Percentiles rank a stretch among this genome's conserved stretches.
Evolutionary conservation across 2,888 invertebrate genomes (phyloP).

Genomic region (Conistra vaccinii): DNA sequence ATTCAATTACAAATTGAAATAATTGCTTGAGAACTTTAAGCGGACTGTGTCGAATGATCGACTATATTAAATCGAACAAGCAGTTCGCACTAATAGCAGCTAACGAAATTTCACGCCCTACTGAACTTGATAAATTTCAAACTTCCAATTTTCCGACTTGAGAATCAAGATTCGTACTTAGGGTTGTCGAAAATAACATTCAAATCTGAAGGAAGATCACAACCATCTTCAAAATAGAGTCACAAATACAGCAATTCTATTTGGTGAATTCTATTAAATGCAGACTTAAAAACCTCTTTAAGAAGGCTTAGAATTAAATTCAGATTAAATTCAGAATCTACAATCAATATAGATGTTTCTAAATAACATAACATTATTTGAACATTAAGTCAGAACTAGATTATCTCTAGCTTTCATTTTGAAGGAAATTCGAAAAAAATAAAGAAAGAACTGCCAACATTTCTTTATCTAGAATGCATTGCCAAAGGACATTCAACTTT

Average conservation of each 20-base stretch:
- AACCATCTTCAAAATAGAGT: not conserved
- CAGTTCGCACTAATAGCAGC: constrained; percentile 62
- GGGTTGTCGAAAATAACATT: constrained; percentile 45
- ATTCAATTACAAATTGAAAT: constrained; percentile 43
- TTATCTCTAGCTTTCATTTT: not conserved
- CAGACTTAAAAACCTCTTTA: too few species aligned
- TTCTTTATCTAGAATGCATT: constrained; percentile 7
- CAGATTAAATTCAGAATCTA: not conserved
- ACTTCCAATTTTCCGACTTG: constrained; percentile 46
- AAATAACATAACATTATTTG: not conserved
- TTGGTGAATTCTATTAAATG: not conserved
- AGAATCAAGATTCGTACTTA: constrained; percentile 26
- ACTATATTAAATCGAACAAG: constrained; percentile 59
- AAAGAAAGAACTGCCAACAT: not conserved
- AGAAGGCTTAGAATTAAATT: too few species aligned
- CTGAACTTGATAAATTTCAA: constrained; percentile 72
- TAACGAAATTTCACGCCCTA: constrained; percentile 77
- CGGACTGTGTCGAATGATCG: constrained; percentile 43
- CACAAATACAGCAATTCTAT: not conserved
- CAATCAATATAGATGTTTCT: not conserved
- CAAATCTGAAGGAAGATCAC: not conserved
- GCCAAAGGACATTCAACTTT: constrained; percentile 54
- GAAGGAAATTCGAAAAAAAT: not conserved
- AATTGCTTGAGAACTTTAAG: constrained; percentile 54
- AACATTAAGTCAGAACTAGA: not conserved